phyloP scores from a whole-genome alignment of 2,113 vertebrate species.

The Albula glossodonta region DNA sequence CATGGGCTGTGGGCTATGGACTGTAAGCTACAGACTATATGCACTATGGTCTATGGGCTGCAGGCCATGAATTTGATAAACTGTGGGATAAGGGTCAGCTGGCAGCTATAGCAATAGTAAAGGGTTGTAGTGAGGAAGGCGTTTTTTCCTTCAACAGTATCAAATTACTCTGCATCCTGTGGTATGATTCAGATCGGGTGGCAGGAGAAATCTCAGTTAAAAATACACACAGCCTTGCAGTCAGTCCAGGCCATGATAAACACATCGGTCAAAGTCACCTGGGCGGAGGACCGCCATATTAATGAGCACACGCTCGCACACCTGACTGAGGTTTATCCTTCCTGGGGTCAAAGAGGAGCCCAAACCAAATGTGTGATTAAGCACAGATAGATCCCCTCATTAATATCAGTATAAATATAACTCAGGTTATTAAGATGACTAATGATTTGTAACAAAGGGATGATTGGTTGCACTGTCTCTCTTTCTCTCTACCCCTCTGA shows the following conservation, averaged over 20 bases:
- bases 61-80: no score
- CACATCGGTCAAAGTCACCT: neutral
- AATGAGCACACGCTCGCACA: neutral
- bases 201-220: neutral
- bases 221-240: neutral
- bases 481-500: neutral
- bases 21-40: no score
- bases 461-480: neutral
- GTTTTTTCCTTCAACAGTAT: neutral
- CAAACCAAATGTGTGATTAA: neutral
- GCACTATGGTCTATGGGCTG: no score
- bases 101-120: no score
- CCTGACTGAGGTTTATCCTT: neutral
- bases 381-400: neutral
- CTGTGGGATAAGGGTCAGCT: no score
- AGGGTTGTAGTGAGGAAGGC: neutral
- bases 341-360: neutral
- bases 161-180: neutral
- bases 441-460: neutral
- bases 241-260: neutral
- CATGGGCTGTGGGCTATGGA: no score
- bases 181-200: neutral
- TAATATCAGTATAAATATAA: constrained; percentile 1
- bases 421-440: neutral
- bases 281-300: neutral